Conservation (phyloP, 2,797 vertebrate species). For the Tadarida brasiliensis region DNA sequence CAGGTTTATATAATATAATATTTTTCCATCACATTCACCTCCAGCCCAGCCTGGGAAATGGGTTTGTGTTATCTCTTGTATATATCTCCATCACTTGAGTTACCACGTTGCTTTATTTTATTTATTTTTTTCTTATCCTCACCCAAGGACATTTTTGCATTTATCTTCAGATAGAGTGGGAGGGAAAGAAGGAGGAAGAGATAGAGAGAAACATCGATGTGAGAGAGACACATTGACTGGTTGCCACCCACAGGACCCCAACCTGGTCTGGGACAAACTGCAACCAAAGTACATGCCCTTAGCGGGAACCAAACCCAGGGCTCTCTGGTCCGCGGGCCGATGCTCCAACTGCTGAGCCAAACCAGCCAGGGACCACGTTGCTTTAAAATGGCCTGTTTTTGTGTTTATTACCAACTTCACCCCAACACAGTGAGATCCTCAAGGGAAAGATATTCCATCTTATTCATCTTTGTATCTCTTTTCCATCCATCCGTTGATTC, state of each 20-base stretch:
- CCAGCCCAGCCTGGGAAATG: neutral
- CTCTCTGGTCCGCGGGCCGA: no score
- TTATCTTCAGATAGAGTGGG: no score
- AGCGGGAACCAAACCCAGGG: no score
- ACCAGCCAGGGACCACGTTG: neutral
- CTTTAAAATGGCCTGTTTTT: neutral
- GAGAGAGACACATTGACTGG: no score
- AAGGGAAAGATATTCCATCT: neutral
- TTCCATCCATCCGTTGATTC: neutral
- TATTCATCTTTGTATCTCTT: neutral
- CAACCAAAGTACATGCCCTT: no score
- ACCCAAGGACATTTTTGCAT: no score
- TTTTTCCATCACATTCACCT: neutral
- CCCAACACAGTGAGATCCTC: neutral
- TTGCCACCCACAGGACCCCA: no score
- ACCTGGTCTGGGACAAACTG: no score
- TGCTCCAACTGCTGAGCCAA: no score
- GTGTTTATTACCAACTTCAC: neutral
- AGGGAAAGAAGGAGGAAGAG: no score
- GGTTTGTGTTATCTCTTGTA: neutral
- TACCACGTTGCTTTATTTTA: neutral
- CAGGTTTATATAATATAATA: neutral
- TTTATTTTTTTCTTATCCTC: no score
- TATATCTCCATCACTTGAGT: neutral
- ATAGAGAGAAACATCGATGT: no score